Base-by-base conservation (phyloP, 2,113 vertebrate species). In the Scatophagus argus region DNA sequence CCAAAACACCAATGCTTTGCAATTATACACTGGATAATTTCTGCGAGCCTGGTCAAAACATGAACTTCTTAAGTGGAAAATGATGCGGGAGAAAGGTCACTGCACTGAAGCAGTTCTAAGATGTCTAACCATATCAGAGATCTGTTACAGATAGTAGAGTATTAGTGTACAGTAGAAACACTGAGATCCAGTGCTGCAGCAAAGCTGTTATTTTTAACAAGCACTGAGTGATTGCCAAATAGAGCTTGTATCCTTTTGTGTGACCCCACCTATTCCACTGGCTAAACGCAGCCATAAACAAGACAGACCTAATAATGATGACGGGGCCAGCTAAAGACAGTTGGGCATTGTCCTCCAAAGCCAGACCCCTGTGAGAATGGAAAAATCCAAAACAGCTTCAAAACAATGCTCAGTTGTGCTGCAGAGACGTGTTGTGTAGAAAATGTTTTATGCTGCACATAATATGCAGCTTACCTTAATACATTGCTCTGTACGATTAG, bases 241-340 rank as follows among this genome's bases (percentile, higher is more conserved):
- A 84, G 64, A 81, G 64, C 55, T 51, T 7, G 46, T 74, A 85
- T 91, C 77, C 87, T 81, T 39, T 63, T n/a, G 69, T 49, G 52
- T 85, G 76, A 85, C 84, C 70, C 62, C 66, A 68, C 65, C 77
- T 68, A 64, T 77, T 61, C 76, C 72, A 75, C 60, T 44, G 73
- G 62, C 66, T 90, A 89, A 91, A 92, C 65, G 76, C 60, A 56
- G 69, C 76, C 51, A 81, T 91, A 92, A 93, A 92, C 71, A 88
- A 82, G 78, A 84, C 70, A 74, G 78, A 77, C 61, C 70, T 88
- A 78, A 88, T 83, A 89, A 88, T 71, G 81, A 89, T 87, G 89
- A 91, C 89, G 88, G 74, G 84, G 73, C 49, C 23, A 62, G 80
- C 39, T 46, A 71, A 66, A 75, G 47, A 80, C 64, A 56, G 62